Evolutionary conservation across 1,140 invertebrate genomes (phyloP), one percentile per base, ranked within the genome.

Genomic region (Cydia fagiglandana): DNA sequence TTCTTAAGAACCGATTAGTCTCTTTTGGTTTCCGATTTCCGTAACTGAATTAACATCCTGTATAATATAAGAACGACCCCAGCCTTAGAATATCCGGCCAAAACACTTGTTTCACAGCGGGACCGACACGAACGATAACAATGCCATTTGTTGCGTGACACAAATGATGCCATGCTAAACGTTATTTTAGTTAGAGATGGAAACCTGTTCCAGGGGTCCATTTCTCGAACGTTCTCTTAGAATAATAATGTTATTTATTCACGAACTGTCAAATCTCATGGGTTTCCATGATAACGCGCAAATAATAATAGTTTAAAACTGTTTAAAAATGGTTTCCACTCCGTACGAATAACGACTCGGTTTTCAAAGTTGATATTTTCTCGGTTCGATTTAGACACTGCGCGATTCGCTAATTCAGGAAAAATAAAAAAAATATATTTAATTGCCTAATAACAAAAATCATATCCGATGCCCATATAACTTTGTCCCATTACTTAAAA

Each of bases 111-210:
- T 24, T 24, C 17, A n/a, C 20, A 24, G 56, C 9, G 56, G 17
- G 56, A 12, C 20, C 2, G 24, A 61, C 6, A 61, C 20, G 17
- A 24, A 24, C 20, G 10, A 61, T 61, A 61, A 61, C 56, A 61
- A 61, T 61, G 17, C 20, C 56, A 61, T 61, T 61, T 61, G 56
- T n/a, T 20, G 17, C 56, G 56, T 61, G 56, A 61, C 56, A n/a
- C n/a, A 9, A 61, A 61, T 24, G 56, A n/a, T 20, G 20, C 56
- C 3, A n/a, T 24, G 56, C 17, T 24, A 61, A 61, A 61, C 9
- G 56, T 9, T 4, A 61, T 61, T 61, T 24, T 24, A 61, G 9
- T 61, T 2, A 24, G n/a, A 56, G 5, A 17, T 53, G 1, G 41
- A 45, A 45, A 2, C 10, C 12, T 45, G 9, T 45, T 13, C 41